A percentile compares a stretch with the other conserved stretches of the same genome.
phyloP scores from a whole-genome alignment of 2,888 invertebrate genomes.

The Brassicogethes aeneus region DNA sequence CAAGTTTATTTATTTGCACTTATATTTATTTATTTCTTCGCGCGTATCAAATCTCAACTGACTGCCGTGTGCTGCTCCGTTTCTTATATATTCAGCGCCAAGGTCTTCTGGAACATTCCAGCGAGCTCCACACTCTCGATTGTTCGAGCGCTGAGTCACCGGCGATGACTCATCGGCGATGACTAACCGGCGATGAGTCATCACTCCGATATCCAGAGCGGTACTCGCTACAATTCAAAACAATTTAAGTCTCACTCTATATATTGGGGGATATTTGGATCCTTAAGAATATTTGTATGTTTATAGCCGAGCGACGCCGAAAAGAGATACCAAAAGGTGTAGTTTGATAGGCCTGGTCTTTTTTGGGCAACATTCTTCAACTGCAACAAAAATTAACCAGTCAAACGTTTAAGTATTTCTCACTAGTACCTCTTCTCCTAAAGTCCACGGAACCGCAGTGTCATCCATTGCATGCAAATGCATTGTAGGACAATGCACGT shows the following conservation, averaged over 20 bases:
- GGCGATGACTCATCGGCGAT: no score
- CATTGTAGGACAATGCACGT: constrained; percentile 34
- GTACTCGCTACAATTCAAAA: no score
- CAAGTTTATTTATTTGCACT: no score
- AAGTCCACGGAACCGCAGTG: constrained; percentile 25
- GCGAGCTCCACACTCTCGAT: no score
- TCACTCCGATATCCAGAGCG: no score
- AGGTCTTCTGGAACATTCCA: no score
- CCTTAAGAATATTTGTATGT: constrained; percentile 26
- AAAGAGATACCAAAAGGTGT: constrained; percentile 25
- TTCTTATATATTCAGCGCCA: no score
- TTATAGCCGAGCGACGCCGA: constrained; percentile 21
- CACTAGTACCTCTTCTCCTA: constrained; percentile 27
- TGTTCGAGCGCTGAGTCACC: no score
- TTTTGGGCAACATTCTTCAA: constrained; percentile 20
- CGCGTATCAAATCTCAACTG: no score
- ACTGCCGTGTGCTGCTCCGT: no score
- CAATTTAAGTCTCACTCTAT: constrained; percentile 32
- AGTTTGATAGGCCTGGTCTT: constrained; percentile 21
- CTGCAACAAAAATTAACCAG: constrained; percentile 15
- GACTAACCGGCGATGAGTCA: no score
- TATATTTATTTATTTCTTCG: no score
- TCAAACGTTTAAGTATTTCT: not conserved
- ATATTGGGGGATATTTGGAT: constrained; percentile 26
- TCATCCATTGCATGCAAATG: constrained; percentile 34